A percentile compares a stretch with the other conserved stretches of the same genome.
Evolutionary conservation across 2,113 vertebrate genomes (phyloP).

Genomic region (Oxyruncus cristatus): DNA sequence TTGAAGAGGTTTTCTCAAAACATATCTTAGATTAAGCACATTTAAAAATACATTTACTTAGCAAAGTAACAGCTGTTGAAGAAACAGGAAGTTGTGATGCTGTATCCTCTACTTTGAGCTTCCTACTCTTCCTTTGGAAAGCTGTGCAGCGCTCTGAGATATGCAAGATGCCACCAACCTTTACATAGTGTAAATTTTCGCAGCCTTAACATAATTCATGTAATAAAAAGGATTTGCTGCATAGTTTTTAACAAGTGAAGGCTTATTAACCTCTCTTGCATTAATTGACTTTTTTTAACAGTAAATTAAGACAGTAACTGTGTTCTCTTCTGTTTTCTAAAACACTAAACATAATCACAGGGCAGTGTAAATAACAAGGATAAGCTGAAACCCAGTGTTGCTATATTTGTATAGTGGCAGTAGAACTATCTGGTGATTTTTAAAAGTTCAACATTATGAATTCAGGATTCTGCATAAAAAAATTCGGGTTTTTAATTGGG

Average conservation of each 20-base stretch:
- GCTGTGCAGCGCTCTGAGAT: accelerated
- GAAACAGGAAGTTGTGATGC: background rate
- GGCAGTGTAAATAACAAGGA: background rate
- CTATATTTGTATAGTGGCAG: background rate
- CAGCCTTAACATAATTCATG: background rate
- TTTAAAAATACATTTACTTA: background rate
- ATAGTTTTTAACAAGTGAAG: background rate
- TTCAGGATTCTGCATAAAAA: background rate
- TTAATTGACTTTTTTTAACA: background rate
- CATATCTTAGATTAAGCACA: background rate
- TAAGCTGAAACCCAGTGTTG: background rate
- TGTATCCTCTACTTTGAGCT: background rate
- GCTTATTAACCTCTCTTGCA: background rate
- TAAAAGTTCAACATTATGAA: background rate
- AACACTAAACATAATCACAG: background rate
- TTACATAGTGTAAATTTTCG: background rate
- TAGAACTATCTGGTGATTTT: background rate
- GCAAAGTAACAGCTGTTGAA: background rate
- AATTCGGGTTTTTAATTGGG: background rate
- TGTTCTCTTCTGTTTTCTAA: background rate
- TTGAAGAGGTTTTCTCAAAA: background rate
- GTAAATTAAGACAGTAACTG: background rate
- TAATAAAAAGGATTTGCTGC: background rate
- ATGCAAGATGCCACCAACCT: background rate
- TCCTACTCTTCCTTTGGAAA: background rate